Evolutionary conservation across 30 jellyfish, hydroid and myxozoan genomes (phyloP), one percentile per base, ranked within the genome.

Genomic region (Chrysaora quinquecirrha): DNA sequence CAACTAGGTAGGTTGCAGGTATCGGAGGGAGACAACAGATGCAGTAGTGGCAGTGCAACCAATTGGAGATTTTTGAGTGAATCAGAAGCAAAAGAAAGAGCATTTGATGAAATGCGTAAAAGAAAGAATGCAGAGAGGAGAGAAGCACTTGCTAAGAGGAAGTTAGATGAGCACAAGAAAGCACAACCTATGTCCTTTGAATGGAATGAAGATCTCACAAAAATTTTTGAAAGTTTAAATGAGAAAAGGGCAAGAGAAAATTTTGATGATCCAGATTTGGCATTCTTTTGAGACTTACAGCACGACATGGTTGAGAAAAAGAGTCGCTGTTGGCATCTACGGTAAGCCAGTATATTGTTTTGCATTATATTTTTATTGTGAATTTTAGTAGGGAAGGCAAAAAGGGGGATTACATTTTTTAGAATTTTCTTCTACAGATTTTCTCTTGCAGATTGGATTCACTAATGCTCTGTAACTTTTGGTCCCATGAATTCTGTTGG

Each of bases 241-340:
- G 12, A 43, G 58, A 9, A 43, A 16, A 9, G 58, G 58, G n/a
- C n/a, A n/a, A n/a, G n/a, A n/a, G 12, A 43, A 43, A 43, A 43
- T 62, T 20, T 32, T 19, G 33, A 62, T n/a, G 33, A 62, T 62
- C 74, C 74, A 62, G 74, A 62, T 1, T 19, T 62, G 74, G 74
- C 20, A 0, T 62, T 62, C 74, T 62, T 27, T 62, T 62, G 74
- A 34, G 22, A 62, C 1, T 34, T 62, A 16, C 74, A 62, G 25
- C 16, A 34, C 16, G 74, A 62, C 35, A 62, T 62, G 74, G 35
- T 62, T 28, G 74, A 62, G 16, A 62, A 62, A 2, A 62, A 62
- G 19, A 62, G 1, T 3, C 30, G 74, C 19, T 19, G 35, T 10
- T 62, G 74, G 74, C 74, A 62, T n/a, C 74, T 34, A 62, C 30